Evolutionary conservation across 2,888 invertebrate genomes (phyloP).

Genomic region (Perdita meconis): DNA sequence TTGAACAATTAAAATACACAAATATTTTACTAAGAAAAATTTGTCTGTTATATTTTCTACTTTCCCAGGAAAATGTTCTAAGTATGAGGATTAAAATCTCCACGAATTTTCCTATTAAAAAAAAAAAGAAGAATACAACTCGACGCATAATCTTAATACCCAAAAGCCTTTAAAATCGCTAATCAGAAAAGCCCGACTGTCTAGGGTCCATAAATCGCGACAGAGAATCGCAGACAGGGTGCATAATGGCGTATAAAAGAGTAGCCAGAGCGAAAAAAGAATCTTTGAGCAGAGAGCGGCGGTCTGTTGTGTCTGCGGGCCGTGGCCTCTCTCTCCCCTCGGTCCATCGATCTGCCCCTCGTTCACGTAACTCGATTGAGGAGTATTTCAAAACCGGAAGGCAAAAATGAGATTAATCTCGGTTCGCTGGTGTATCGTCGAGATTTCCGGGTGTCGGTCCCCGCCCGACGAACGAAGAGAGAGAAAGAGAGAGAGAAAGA

Average conservation of each 20-base stretch:
- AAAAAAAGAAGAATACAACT: too few relatives aligned
- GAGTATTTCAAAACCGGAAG: constrained; percentile 50
- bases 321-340: background rate
- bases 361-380: constrained; percentile 46
- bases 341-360: constrained; percentile 4
- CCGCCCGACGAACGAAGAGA: constrained; percentile 37
- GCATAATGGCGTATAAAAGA: constrained; percentile 3
- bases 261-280: background rate
- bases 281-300: background rate
- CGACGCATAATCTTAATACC: too few relatives aligned
- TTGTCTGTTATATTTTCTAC: too few relatives aligned
- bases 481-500: too few relatives aligned
- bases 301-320: background rate
- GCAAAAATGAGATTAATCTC: constrained; percentile 57
- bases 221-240: background rate
- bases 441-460: constrained; percentile 56
- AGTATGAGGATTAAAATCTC: too few relatives aligned
- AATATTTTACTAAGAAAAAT: too few relatives aligned
- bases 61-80: too few relatives aligned
- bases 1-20: too few relatives aligned
- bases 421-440: constrained; percentile 41
- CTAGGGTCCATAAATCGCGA: background rate
- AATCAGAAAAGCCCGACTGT: too few relatives aligned
- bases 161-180: too few relatives aligned
- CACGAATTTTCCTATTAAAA: too few relatives aligned